Base-by-base conservation (phyloP, 2,888 invertebrate species). In the Poecilus cupreus region DNA sequence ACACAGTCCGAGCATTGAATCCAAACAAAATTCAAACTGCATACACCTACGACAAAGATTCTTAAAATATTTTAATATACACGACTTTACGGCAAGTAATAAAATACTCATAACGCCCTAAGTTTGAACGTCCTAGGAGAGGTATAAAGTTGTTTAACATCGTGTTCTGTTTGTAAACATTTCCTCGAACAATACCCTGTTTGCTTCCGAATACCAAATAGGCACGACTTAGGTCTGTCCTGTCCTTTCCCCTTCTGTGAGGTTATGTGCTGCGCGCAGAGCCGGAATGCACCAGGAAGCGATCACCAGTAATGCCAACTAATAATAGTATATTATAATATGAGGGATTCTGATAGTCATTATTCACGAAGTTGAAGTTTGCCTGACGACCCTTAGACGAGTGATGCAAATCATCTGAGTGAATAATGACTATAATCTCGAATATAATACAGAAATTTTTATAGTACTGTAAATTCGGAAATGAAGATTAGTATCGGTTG, bases 101-200 rank as follows among this genome's bases (percentile, higher is more conserved):
- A 76, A 76, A 76, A 76, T 16, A 54, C n/a, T 76, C 18, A 57
- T 79, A 79, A 79, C 51, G 18, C 70, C 26, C 10, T n/a, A 68
- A 24, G 37, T 49, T 18, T 32, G 20, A 51, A 51, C 51, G 32
- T 51, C 43, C 24, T 60, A 16, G 39, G 57, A 13, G 64, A 64
- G 24, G 68, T 10, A 37, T 80, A 51, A 80, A 54, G 16, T 39
- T 81, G 81, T 82, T 16, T 16, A 46, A 77, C 77, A 82, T 68
- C 77, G 83, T 83, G 83, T 83, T 80, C 54, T 85, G 84, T 85
- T 84, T 85, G 85, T 85, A 85, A 85, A 85, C 85, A 85, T 82
- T 82, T 82, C 81, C 57, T 60, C 51, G 77, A 84, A 84, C 83
- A 83, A 83, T 83, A 83, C 74, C 18, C 81, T 49, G 82, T 82